Evolutionary conservation across 1,140 invertebrate genomes (phyloP), one percentile per base, ranked within the genome.

Genomic region (Drosophila ogumai): DNA sequence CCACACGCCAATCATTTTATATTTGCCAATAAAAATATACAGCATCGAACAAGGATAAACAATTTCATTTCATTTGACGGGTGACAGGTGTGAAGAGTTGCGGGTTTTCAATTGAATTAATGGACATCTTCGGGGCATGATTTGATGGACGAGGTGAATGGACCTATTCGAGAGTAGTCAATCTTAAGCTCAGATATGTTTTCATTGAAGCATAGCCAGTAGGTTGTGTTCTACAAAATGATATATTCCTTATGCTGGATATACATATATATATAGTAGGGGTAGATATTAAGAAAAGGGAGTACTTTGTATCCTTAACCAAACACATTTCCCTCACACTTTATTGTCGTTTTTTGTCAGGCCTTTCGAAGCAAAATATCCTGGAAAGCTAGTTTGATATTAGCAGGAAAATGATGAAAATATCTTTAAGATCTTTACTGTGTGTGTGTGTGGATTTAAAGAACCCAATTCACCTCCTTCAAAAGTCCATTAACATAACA

Each of bases 121-220:
- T 47, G 65, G 52, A 25, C 64, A 47, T 22, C 61, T 67, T 38
- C 47, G 61, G 60, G 32, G 41, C 43, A 19, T 60, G 56, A 32
- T 44, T 50, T 67, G 43, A 41, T 55, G 81, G 74, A 44, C 22
- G 55, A 71, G 55, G 50, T 81, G 60, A 72, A 64, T 63, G 75
- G 57, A 31, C 38, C 17, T 38, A 54, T 73, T 22, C 31, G 32
- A 41, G 54, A 59, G 44, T 59, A 50, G 52, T 72, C 69, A 72
- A 72, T 72, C 69, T 72, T 72, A 72, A 72, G 69, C 69, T 72
- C 69, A 72, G 69, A 72, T 72, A 72, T 72, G 69, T 72, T 58
- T 71, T 69, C 17, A 55, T 56, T 57, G 49, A 69, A 68, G 63
- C 67, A 68, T 44, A 36, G 66, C 25, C 63, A 55, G 38, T 55